phyloP scores from a whole-genome alignment of 2,888 invertebrate genomes.

The Bimastos eiseni region DNA sequence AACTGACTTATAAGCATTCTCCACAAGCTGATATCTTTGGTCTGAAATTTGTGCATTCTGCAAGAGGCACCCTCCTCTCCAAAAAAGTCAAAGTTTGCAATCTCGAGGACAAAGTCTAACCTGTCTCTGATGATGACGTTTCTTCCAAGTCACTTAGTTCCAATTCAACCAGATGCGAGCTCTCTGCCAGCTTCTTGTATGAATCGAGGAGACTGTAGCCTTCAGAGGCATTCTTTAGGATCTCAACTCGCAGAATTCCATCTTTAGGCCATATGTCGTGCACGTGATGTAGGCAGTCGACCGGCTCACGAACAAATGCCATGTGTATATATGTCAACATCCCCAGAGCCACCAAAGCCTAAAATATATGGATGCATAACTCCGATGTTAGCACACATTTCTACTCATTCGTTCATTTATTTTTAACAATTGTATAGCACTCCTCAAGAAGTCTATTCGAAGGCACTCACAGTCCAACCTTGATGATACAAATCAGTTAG shows the following conservation, averaged over 20 bases:
- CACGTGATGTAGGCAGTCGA: background rate
- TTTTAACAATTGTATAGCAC: no score
- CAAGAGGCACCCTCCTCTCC: background rate
- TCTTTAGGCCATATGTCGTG: conserved; percentile 7
- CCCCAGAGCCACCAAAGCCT: conserved; percentile 24
- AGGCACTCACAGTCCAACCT: no score
- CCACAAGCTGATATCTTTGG: background rate
- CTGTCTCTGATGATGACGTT: background rate
- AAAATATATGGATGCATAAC: background rate
- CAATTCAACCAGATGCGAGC: background rate
- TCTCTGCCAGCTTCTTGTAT: conserved; percentile 15
- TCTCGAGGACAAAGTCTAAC: background rate
- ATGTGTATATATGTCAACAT: conserved; percentile 14
- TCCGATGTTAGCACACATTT: background rate
- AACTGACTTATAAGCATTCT: background rate
- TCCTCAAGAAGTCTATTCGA: no score
- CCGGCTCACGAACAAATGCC: conserved; percentile 25
- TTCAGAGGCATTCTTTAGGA: background rate
- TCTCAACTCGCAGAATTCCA: conserved; percentile 22
- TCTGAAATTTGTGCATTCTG: background rate
- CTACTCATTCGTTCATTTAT: no score
- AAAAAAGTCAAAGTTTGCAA: background rate
- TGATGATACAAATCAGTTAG: no score
- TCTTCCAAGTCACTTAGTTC: background rate
- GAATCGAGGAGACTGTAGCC: conserved; percentile 16